Evolutionary conservation across 1,140 invertebrate species (phyloP).

Genomic region (Anoplolepis gracilipes): DNA sequence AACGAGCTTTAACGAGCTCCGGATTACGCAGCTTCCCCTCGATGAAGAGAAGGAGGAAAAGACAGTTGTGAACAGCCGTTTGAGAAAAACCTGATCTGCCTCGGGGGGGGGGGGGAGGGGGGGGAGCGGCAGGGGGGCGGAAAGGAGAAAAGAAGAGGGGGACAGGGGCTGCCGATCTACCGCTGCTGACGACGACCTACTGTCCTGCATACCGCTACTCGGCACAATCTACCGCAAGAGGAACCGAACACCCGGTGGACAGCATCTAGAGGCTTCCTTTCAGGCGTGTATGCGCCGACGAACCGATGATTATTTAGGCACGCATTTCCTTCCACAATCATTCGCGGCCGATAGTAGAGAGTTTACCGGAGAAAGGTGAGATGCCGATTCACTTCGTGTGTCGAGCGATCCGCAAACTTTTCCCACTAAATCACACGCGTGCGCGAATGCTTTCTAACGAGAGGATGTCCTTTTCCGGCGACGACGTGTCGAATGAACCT

Average conservation of each 20-base stretch:
- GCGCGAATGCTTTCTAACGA: conserved; percentile 35
- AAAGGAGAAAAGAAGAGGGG: conserved; percentile 8
- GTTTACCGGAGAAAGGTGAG: conserved; percentile 46
- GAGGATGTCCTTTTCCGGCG: neutral
- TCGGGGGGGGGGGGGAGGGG: neutral
- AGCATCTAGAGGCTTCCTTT: conserved; percentile 10
- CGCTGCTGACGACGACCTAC: conserved; percentile 72
- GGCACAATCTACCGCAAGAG: conserved; percentile 23
- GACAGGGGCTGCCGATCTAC: neutral
- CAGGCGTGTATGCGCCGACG: neutral
- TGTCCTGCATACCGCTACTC: conserved; percentile 75
- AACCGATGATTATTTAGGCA: conserved; percentile 18
- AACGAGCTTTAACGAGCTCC: neutral
- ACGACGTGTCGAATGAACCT: neutral
- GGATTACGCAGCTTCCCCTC: neutral
- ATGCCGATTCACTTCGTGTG: conserved; percentile 49
- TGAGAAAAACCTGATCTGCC: conserved; percentile 3
- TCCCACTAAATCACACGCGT: conserved; percentile 33
- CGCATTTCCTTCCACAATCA: conserved; percentile 21
- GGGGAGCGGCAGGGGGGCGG: conserved; percentile 4
- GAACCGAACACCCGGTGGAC: conserved; percentile 5
- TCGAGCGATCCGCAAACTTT: conserved; percentile 47
- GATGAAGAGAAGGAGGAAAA: neutral
- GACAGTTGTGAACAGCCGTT: neutral
- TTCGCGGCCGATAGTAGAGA: conserved; percentile 29